These are phyloP conservation scores for Paramormyrops kingsleyae DNA, from an alignment of 2,113 vertebrate species.

Conservation along the genomic window DNA sequence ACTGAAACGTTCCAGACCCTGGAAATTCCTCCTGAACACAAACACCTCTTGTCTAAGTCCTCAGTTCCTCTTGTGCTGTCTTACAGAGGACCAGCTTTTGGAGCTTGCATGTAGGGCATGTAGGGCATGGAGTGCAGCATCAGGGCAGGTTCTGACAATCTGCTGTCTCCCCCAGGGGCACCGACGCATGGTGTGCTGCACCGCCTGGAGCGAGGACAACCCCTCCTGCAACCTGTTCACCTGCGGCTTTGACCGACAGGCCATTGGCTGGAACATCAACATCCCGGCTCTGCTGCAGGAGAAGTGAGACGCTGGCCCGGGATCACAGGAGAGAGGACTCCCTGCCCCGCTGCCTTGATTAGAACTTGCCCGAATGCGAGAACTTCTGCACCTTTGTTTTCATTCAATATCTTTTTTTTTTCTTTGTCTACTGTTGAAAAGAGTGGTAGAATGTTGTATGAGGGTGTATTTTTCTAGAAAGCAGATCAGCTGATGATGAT, in stretches of 20 bases:
- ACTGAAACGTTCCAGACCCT: not conserved
- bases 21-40: not conserved
- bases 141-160: not conserved
- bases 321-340: not conserved
- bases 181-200: constrained; percentile 94
- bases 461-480: not conserved
- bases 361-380: not conserved
- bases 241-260: constrained; percentile 94
- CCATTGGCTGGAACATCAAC: constrained; percentile 99
- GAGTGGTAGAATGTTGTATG: not conserved
- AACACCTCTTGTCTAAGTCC: not conserved
- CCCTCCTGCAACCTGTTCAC: constrained; percentile 93
- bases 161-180: constrained; percentile 68
- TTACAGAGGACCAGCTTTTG: not conserved
- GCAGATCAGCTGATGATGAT: not conserved
- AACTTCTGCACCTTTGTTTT: not conserved
- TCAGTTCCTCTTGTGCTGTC: not conserved
- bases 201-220: constrained; percentile 91
- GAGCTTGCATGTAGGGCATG: not conserved
- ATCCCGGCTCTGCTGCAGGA: constrained; percentile 92
- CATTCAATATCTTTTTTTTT: not conserved
- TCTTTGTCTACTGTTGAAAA: not conserved
- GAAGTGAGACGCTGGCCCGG: constrained; percentile 64
- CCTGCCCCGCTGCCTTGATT: not conserved
- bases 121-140: not conserved